These are phyloP conservation scores for Ashinkailepas kermadecensis DNA, from an alignment of 2,888 invertebrate genomes.

Conservation along the genomic window DNA sequence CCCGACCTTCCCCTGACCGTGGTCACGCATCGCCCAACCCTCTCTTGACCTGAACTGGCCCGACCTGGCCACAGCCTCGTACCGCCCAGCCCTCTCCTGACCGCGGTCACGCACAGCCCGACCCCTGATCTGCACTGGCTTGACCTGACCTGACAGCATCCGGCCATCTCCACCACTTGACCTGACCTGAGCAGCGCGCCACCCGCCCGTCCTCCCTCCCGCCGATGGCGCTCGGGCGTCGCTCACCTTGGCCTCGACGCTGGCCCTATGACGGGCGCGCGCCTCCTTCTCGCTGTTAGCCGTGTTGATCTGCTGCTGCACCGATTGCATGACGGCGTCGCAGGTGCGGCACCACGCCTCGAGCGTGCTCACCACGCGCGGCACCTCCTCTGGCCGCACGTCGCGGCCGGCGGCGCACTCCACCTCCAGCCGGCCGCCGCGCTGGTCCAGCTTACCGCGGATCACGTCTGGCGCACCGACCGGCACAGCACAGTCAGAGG, in stretches of 20 bases:
- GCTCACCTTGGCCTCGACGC: conserved; percentile 73
- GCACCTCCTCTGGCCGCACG: conserved; percentile 73
- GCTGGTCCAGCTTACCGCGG: conserved; percentile 91
- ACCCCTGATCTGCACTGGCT: too few relatives aligned
- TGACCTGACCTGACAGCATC: too few relatives aligned
- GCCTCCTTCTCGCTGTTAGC: conserved; percentile 80
- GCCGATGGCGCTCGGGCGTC: background rate
- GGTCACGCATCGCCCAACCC: too few relatives aligned
- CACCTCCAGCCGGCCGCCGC: conserved; percentile 83
- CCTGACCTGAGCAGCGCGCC: background rate
- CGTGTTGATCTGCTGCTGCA: conserved; percentile 77
- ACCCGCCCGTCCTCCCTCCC: background rate
- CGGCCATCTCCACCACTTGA: too few relatives aligned
- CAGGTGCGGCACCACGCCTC: conserved; percentile 81
- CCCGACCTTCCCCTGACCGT: too few relatives aligned
- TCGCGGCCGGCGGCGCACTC: conserved; percentile 92
- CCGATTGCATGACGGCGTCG: conserved; percentile 76
- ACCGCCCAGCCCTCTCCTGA: too few relatives aligned
- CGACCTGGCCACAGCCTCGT: too few relatives aligned
- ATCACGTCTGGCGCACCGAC: conserved; percentile 63
- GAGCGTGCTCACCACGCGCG: conserved; percentile 68
- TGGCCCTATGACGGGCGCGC: conserved; percentile 67
- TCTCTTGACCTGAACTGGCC: too few relatives aligned
- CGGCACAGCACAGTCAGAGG: too few relatives aligned
- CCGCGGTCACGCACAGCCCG: too few relatives aligned